Conservation (phyloP, 2,113 vertebrate genomes). For the Elephantulus edwardii region DNA sequence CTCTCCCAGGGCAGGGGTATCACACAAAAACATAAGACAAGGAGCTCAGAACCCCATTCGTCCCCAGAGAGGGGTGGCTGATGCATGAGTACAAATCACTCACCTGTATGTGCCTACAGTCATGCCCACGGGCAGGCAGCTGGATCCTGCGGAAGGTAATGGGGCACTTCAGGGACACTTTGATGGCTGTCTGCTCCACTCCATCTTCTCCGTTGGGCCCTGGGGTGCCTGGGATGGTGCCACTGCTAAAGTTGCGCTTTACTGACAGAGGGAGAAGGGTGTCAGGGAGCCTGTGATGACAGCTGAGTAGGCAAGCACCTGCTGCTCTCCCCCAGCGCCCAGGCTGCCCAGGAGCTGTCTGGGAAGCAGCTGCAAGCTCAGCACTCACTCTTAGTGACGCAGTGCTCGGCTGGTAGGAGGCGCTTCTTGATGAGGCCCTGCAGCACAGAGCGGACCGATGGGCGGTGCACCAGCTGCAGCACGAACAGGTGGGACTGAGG, state of each 20-base stretch:
- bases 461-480: conserved; percentile 95
- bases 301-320: not conserved
- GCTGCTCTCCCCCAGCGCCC: not conserved
- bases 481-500: conserved; percentile 97
- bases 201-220: conserved; percentile 96
- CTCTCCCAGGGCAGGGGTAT: not conserved
- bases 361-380: no score
- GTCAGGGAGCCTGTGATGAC: not conserved
- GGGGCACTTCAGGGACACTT: conserved; percentile 97
- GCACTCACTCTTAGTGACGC: conserved; percentile 95
- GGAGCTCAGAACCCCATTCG: not conserved
- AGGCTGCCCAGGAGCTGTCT: not conserved
- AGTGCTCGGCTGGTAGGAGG: conserved; percentile 94
- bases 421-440: conserved; percentile 98
- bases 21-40: not conserved
- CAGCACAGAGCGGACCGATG: conserved; percentile 93
- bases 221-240: conserved; percentile 93
- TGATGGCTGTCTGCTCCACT: conserved; percentile 97
- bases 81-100: not conserved
- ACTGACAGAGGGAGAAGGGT: conserved; percentile 76
- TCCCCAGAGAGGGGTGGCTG: not conserved
- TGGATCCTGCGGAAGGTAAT: conserved; percentile 98
- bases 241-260: conserved; percentile 96
- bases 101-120: conserved; percentile 97
- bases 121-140: conserved; percentile 94